Base-by-base conservation (phyloP, 2,113 vertebrate species). In the Thinocorus orbignyianus region DNA sequence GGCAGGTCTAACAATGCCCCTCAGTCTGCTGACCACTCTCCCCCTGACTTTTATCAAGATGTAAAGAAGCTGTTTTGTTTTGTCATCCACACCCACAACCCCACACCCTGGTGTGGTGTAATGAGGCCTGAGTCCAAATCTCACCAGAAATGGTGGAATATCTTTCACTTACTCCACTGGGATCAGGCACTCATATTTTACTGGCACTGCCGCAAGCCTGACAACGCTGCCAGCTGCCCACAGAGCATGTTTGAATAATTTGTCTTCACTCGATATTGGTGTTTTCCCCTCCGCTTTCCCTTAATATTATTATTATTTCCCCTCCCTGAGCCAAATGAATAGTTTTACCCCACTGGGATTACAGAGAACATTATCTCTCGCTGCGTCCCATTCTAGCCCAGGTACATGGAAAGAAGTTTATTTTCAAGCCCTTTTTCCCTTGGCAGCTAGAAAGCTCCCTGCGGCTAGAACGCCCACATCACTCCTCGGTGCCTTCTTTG, bases 331-430 rank as follows among this genome's bases (percentile, higher is more conserved):
- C 18, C 35, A 72, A 66, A 58, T 0, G 3, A 76, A 13, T 12
- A 31, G 16, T 17, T n/a, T 16, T 52, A 44, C 35, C 10, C 9
- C 0, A 0, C 13, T 0, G 1, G 44, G 42, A 41, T 49, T 57
- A 66, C 2, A 1, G 37, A 68, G 62, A 57, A 70, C 6, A 0
- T 35, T 58, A 7, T 48, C n/a, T 64, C 49, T 33, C 1, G 1
- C 22, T 9, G 13, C 39, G 24, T 57, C 20, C 82, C 65, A 49
- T 49, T 68, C 2, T 2, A 68, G 46, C 0, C 1, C 44, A 51
- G 54, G 35, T 17, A 74, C 4, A 0, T 10, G 19, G 33, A 65
- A 76, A 57, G 37, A 16, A 37, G 31, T 64, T 88, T 74, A 24
- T 69, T 87, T 81, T 19, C 25, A 26, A 48, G 31, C 0, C 11